Evolutionary conservation across 2,888 invertebrate genomes (phyloP).

Genomic region (Geotrupes spiniger): DNA sequence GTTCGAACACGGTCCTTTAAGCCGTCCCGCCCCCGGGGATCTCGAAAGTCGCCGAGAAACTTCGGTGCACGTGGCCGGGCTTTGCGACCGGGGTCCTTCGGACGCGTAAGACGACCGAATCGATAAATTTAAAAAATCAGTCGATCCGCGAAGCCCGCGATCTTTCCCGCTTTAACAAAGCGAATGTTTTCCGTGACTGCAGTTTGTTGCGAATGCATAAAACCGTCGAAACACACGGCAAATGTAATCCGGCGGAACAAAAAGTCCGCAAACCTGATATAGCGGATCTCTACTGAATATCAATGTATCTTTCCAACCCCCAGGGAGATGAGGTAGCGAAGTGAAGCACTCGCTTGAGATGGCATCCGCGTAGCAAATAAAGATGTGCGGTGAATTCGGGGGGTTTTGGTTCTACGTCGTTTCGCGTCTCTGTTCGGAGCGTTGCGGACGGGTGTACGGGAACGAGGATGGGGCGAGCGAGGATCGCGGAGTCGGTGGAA

Average conservation of each 20-base stretch:
- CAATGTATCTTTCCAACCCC: conserved; percentile 15
- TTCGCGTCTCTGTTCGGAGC: conserved; percentile 21
- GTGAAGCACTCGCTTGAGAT: conserved; percentile 30
- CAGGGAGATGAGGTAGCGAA: conserved; percentile 27
- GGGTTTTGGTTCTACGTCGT: neutral
- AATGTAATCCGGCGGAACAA: conserved; percentile 22
- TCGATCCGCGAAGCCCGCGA: too few relatives aligned
- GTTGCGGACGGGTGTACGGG: conserved; percentile 39
- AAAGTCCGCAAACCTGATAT: conserved; percentile 25
- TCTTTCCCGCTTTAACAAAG: too few relatives aligned
- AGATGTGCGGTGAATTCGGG: conserved; percentile 28
- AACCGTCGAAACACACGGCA: conserved; percentile 20
- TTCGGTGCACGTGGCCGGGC: conserved; percentile 29
- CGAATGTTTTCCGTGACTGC: neutral
- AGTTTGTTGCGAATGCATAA: conserved; percentile 5
- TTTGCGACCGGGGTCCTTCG: conserved; percentile 31
- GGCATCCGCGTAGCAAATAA: conserved; percentile 34
- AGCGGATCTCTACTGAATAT: conserved; percentile 23
- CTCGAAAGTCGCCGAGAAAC: conserved; percentile 6
- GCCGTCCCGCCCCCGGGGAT: conserved; percentile 19
- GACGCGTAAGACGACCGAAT: too few relatives aligned
- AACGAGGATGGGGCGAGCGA: neutral
- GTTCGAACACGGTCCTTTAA: conserved; percentile 25
- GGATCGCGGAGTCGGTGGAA: neutral
- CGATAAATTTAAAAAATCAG: too few relatives aligned